phyloP scores from a whole-genome alignment of 2,797 vertebrate genomes.

The Pseudochirops corinnae region DNA sequence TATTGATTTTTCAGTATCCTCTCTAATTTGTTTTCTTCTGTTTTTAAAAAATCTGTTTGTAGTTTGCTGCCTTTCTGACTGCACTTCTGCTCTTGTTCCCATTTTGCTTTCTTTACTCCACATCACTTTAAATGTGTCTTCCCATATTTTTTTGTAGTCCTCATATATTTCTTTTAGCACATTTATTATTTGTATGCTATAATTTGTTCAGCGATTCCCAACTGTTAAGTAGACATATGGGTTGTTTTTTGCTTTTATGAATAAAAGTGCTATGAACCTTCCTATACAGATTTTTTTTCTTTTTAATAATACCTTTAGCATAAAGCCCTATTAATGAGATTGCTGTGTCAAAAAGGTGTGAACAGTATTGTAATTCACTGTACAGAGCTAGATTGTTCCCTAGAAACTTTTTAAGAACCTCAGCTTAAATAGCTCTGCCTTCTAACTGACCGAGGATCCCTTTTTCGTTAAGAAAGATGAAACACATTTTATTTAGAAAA shows the following conservation, averaged over 20 bases:
- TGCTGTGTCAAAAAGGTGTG: neutral
- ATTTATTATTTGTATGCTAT: neutral
- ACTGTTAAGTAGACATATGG: neutral
- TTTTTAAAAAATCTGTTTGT: neutral
- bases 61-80: neutral
- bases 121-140: neutral
- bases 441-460: constrained; percentile 40
- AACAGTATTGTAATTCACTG: neutral
- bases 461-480: constrained; percentile 27
- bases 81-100: neutral
- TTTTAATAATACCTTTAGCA: neutral
- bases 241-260: neutral
- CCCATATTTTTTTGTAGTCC: neutral
- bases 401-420: neutral
- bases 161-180: neutral
- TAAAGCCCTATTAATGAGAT: neutral
- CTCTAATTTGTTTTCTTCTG: neutral
- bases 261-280: neutral
- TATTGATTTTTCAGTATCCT: neutral
- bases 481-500: constrained; percentile 16
- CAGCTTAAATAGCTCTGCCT: constrained; percentile 18
- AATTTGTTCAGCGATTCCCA: neutral
- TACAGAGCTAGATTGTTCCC: neutral
- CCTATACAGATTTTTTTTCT: neutral
- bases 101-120: neutral